A percentile compares a stretch with the other conserved stretches of the same genome.
Conservation (phyloP, 2,888 invertebrate species). For the Lagria hirta region DNA sequence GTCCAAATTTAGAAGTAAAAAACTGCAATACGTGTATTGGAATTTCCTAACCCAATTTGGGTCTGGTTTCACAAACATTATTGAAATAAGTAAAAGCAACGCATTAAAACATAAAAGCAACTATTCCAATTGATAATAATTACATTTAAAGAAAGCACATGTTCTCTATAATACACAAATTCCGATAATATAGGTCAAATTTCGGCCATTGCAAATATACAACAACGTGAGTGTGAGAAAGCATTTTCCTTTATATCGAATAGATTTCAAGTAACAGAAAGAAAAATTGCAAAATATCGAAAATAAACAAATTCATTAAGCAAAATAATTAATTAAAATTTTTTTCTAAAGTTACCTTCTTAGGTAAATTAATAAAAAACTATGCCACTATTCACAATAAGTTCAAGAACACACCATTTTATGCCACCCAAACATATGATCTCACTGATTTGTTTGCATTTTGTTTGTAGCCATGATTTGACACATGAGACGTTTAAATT, state of each 20-base stretch:
- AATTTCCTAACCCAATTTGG: constrained; percentile 27
- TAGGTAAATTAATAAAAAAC: constrained; percentile 42
- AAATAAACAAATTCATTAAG: constrained; percentile 15
- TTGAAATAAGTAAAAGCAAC: too few relatives aligned
- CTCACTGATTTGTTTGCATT: constrained; percentile 48
- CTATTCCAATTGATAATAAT: too few relatives aligned
- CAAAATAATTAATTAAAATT: constrained; percentile 22
- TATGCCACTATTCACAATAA: constrained; percentile 37
- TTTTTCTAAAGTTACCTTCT: constrained; percentile 45
- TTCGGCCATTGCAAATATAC: constrained; percentile 55
- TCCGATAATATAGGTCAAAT: constrained; percentile 55
- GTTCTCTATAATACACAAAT: constrained; percentile 33
- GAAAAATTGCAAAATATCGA: constrained; percentile 11
- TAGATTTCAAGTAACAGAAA: constrained; percentile 23
- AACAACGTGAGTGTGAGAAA: constrained; percentile 48
- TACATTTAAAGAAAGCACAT: constrained; percentile 10
- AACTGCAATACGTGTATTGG: constrained; percentile 37
- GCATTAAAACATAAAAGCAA: too few relatives aligned
- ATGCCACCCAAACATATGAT: constrained; percentile 56
- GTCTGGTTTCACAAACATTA: constrained; percentile 2
- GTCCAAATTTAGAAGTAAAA: constrained; percentile 36
- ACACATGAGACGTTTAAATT: constrained; percentile 29
- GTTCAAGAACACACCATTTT: constrained; percentile 51
- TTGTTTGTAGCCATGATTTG: constrained; percentile 45
- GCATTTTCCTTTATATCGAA: constrained; percentile 42